Evolutionary conservation across 2,888 invertebrate species (phyloP).

Genomic region (Coleophora deauratella): DNA sequence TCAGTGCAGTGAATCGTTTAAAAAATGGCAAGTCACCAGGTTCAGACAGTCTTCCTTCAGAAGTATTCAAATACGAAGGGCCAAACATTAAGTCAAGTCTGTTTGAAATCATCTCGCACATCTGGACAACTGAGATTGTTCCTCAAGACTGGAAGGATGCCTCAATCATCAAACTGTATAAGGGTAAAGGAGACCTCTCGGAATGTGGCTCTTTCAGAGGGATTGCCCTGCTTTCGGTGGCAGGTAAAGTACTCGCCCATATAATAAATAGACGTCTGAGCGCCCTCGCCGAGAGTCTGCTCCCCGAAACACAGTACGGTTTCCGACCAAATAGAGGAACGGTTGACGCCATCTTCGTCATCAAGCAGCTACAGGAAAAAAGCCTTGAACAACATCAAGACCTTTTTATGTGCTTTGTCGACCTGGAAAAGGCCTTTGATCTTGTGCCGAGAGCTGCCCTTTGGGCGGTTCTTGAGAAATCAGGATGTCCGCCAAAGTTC

Average conservation of each 20-base stretch:
- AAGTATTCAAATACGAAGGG: conserved; percentile 3
- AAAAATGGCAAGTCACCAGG: too few relatives aligned
- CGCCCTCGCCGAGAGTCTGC: background rate
- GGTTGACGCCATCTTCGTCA: conserved; percentile 13
- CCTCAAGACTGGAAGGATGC: conserved; percentile 5
- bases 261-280: conserved; percentile 5
- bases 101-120: background rate
- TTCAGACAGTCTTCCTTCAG: conserved; percentile 5
- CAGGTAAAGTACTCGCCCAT: conserved; percentile 3
- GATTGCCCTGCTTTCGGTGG: conserved; percentile 4
- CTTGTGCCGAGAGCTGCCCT: conserved; percentile 11
- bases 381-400: conserved; percentile 10
- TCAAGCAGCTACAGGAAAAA: conserved; percentile 13
- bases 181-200: conserved; percentile 4
- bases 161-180: conserved; percentile 3
- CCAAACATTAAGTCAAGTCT: background rate
- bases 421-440: too few relatives aligned
- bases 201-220: conserved; percentile 8
- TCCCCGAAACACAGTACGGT: conserved; percentile 12
- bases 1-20: too few relatives aligned
- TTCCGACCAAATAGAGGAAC: conserved; percentile 13
- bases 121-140: background rate
- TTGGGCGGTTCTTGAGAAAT: conserved; percentile 9
- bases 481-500: conserved; percentile 10
- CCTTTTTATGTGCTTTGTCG: conserved; percentile 12